These are phyloP conservation scores for Dryococelus australis DNA, from an alignment of 2,888 invertebrate genomes.

Conservation along the genomic window DNA sequence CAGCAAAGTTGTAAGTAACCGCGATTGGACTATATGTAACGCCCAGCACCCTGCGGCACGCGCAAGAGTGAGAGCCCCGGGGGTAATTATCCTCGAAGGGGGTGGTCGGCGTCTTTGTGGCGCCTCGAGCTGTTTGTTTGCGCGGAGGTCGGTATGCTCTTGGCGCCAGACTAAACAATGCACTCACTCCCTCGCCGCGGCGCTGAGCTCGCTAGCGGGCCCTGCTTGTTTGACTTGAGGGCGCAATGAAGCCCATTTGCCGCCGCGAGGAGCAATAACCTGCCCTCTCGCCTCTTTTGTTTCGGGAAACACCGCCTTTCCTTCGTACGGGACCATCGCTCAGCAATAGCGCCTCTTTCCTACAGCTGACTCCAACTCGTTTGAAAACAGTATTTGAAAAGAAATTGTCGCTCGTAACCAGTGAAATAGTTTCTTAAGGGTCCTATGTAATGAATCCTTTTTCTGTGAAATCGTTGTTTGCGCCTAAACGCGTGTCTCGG, in stretches of 20 bases:
- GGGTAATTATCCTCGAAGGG: neutral
- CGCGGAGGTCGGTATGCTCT: neutral
- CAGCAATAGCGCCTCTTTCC: neutral
- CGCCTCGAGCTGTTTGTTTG: neutral
- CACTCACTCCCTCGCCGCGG: neutral
- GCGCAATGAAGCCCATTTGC: neutral
- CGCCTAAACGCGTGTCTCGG: too few species aligned
- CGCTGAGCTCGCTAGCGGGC: neutral
- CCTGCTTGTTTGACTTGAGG: slow-evolving; percentile 7
- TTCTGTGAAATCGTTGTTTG: too few species aligned
- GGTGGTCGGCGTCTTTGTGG: neutral
- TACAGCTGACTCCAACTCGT: neutral
- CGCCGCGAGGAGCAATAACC: slow-evolving; percentile 10
- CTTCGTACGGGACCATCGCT: neutral
- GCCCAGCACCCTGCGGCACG: neutral
- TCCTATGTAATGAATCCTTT: too few species aligned
- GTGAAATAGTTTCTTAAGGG: too few species aligned
- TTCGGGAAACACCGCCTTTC: neutral
- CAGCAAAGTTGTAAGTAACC: too few species aligned
- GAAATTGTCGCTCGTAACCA: too few species aligned
- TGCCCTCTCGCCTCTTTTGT: neutral
- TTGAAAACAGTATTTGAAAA: too few species aligned
- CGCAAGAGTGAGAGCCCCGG: neutral
- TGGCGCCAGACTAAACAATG: neutral
- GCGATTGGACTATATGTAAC: neutral